These are phyloP conservation scores for Scaptodrosophila latifasciaeformis DNA, from an alignment of 2,888 invertebrate species.

Conservation along the genomic window DNA sequence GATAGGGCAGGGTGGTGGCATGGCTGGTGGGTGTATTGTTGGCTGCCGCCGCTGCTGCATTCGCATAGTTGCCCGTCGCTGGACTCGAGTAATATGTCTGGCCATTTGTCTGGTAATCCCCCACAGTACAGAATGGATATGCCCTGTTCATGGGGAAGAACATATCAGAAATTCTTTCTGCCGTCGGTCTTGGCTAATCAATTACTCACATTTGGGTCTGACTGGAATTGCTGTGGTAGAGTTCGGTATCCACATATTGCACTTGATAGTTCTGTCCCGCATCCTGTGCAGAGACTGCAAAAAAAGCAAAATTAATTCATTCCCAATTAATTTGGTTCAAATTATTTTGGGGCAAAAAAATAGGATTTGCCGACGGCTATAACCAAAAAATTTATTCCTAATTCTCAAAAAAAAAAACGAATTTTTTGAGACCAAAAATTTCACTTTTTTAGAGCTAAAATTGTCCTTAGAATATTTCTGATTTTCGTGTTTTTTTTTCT, in stretches of 20 bases:
- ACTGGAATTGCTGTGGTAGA: constrained; percentile 79
- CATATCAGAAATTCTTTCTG: neutral
- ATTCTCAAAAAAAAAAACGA: no score
- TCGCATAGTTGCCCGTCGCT: constrained; percentile 77
- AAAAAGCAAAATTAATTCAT: constrained; percentile 4
- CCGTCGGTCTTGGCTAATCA: neutral
- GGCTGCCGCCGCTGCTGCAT: constrained; percentile 65
- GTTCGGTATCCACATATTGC: constrained; percentile 84
- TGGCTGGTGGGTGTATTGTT: constrained; percentile 72
- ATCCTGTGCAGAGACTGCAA: constrained; percentile 74
- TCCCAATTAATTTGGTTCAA: neutral
- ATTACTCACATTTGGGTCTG: constrained; percentile 79
- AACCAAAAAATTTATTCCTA: no score
- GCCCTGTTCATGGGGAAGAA: constrained; percentile 76
- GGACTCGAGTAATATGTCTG: constrained; percentile 82
- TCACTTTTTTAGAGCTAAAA: no score
- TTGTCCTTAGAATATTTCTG: no score
- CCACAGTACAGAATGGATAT: constrained; percentile 86
- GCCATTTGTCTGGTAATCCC: constrained; percentile 76
- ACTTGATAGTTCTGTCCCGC: constrained; percentile 79
- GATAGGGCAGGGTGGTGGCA: constrained; percentile 77
- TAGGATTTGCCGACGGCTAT: no score
- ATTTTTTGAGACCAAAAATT: no score
- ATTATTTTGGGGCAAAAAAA: neutral
- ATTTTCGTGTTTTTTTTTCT: no score